Base-by-base conservation (phyloP, 1,140 invertebrate genomes). In the Branchinecta lindahli region DNA sequence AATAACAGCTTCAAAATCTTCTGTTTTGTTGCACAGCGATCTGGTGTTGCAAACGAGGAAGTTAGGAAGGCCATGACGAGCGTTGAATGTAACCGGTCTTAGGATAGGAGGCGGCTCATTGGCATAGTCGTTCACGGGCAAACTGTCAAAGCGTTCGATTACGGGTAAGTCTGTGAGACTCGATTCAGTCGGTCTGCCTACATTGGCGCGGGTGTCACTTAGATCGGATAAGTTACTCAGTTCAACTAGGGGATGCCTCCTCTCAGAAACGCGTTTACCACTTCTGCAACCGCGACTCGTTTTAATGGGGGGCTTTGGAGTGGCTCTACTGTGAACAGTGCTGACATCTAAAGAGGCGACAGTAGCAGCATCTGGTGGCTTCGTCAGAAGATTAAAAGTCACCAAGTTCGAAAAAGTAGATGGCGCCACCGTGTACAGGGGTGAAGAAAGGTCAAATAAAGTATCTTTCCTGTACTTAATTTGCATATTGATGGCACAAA, bases 1-100 rank as follows among this genome's bases (percentile, higher is more conserved):
- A 52, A 52, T 52, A 52, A 52, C 47, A 52, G 47, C 47, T 52
- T 52, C 47, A 52, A 52, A 52, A 52, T 52, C 47, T 52, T 52
- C 47, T 52, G 47, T 52, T 52, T 52, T 52, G 47, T 52, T 52
- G 47, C 47, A 52, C 47, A 52, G 47, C 47, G 47, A 52, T 52
- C 47, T 9, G n/a, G 47, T 52, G 47, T 52, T 52, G 47, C 47
- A 52, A 52, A 52, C 47, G 47, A 52, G 47, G 47, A 52, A 52
- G 47, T 52, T 52, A 52, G 47, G 47, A 52, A 52, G 47, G 47
- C 47, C 47, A 52, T n/a, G 47, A 52, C 47, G 47, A 52, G 47
- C 47, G 47, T 52, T 52, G 47, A 52, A 52, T 52, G 47, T 9
- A 52, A 52, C 47, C 9, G 47, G 47, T 52, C 47, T 52, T 9